These are phyloP conservation scores for Peromyscus polionotus DNA, from an alignment of 2,113 vertebrate species.

Conservation along the genomic window DNA sequence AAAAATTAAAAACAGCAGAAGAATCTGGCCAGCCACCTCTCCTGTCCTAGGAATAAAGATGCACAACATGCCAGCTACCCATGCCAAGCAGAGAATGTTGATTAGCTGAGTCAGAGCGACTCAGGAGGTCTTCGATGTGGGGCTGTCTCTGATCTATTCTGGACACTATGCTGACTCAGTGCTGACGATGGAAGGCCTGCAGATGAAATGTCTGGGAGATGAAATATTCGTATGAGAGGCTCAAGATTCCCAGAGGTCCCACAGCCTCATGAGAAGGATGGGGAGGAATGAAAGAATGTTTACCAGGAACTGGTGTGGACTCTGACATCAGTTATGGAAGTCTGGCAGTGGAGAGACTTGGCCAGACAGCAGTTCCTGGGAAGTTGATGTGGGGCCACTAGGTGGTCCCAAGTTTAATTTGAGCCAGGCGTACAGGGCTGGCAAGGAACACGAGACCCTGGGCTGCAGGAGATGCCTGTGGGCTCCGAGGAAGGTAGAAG, in stretches of 20 bases:
- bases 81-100: neutral
- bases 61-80: neutral
- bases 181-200: neutral
- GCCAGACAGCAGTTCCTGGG: constrained; percentile 62
- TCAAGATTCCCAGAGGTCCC: neutral
- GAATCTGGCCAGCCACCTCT: constrained; percentile 4
- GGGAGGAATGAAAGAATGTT: neutral
- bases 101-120: neutral
- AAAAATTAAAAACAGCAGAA: constrained; percentile 57
- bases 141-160: neutral
- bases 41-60: constrained; percentile 48
- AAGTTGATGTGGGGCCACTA: constrained; percentile 4
- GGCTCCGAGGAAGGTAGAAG: neutral
- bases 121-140: neutral
- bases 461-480: neutral
- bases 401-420: constrained; percentile 53
- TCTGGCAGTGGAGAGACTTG: constrained; percentile 45
- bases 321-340: constrained; percentile 44
- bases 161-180: neutral
- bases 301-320: constrained; percentile 33
- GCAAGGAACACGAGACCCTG: neutral
- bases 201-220: constrained; percentile 25
- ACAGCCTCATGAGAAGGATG: neutral
- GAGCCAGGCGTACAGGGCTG: constrained; percentile 57
- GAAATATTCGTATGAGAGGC: neutral